Base-by-base conservation (phyloP, 2,797 vertebrate genomes). In the Spea hammondii region DNA sequence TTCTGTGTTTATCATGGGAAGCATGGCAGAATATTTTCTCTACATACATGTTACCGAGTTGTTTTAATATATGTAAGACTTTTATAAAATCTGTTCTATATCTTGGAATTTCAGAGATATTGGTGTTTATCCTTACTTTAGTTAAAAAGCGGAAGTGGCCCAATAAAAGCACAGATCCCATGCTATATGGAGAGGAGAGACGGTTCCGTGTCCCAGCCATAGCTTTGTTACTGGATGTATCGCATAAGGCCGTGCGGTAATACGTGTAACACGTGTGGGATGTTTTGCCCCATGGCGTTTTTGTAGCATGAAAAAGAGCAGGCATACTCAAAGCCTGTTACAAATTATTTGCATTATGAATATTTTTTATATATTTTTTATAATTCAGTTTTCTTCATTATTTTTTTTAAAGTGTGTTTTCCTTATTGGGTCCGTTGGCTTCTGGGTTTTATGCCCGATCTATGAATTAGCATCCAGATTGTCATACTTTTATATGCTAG, bases 261-360 rank as follows among this genome's bases (percentile, higher is more conserved):
- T 32, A 32, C 32, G 32, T 53, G 51, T 53, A 53, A 53, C 12
- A 57, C 6, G 32, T 32, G 32, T 32, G 44, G 70, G 65, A 7
- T 11, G 12, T 5, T 5, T 9, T 53, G 65, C 14, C 17, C 44
- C 62, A 13, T 65, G 62, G 10, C 50, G 64, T 64, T 12, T 68
- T 53, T 77, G 80, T 82, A 82, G 80, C 80, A 78, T 67, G 67
- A 60, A 14, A 74, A 77, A 49, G 17, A 73, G 64, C 53, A 64
- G 54, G 53, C 50, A 51, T 50, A 5, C 46, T 13, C 12, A 49
- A 44, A 65, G 48, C 65, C 73, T 59, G 68, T 12, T 67, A 77
- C 65, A 54, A 44, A 65, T 57, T n/a, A 65, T 62, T 45, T 7
- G 44, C n/a, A 6, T 62, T 65, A 11, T 75, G n/a, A 44, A 51